Evolutionary conservation across 2,797 vertebrate species (phyloP).

Genomic region (Alectoris magna): DNA sequence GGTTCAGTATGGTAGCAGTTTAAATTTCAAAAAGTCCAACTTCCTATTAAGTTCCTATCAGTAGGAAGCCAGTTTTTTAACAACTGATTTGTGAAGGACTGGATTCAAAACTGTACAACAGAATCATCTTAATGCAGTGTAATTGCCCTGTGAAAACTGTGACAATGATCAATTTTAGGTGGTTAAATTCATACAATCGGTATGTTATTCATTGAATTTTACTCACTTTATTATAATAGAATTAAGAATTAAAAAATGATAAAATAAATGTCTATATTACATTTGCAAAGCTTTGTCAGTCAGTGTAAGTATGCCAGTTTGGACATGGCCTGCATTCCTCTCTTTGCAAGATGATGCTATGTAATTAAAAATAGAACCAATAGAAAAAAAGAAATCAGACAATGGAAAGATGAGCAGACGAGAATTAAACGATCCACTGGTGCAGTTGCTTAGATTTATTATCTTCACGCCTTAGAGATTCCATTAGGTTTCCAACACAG

Average conservation of each 20-base stretch:
- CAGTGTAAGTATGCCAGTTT: neutral
- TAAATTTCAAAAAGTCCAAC: neutral
- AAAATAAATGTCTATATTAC: neutral
- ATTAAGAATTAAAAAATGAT: neutral
- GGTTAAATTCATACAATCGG: neutral
- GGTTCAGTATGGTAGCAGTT: neutral
- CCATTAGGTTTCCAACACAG: neutral
- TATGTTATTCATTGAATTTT: neutral
- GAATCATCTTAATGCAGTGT: neutral
- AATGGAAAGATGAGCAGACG: neutral
- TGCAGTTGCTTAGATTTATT: constrained; percentile 27
- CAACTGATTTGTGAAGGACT: neutral
- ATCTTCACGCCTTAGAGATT: constrained; percentile 13
- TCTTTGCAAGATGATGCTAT: neutral
- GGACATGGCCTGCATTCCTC: neutral
- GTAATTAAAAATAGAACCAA: constrained; percentile 9
- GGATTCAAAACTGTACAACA: neutral
- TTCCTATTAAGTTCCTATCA: neutral
- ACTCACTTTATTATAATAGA: too few species aligned
- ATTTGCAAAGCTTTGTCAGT: neutral
- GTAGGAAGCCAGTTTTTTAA: neutral
- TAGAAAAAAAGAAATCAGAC: neutral
- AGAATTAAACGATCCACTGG: constrained; percentile 9
- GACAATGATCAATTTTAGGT: neutral
- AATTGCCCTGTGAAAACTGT: neutral